Base-by-base conservation (phyloP, 2,888 invertebrate genomes). In the Abrostola triplasia region DNA sequence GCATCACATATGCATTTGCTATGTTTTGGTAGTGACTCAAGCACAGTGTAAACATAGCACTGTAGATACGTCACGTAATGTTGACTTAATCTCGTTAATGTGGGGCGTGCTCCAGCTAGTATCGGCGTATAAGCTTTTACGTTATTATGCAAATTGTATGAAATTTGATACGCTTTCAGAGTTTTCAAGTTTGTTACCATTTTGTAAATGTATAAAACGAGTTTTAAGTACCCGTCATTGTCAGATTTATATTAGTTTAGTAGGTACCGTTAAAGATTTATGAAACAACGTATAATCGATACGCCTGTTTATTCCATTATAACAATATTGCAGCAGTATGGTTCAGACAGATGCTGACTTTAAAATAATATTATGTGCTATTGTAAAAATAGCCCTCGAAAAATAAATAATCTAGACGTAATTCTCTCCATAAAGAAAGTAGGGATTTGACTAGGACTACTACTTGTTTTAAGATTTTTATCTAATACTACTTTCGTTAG, bases 81-180 rank as follows among this genome's bases (percentile, higher is more conserved):
- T 90, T 88, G 87, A 86, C 87, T 85, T 89, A 88, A 91, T 91
- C 86, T 86, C 71, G 87, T 90, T 91, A 90, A 89, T 88, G 84
- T 86, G 84, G 80, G 79, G 82, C 85, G 85, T 84, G 86, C 84
- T 84, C 81, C 79, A 78, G 84, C 85, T 82, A 83, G 85, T 88
- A 88, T 90, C 87, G 86, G 83, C 82, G 84, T 85, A 88, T 86
- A 87, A 88, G 90, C 88, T 87, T 89, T 87, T 90, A 87, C 83
- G 85, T 85, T 88, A 89, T 89, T 91, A 91, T 90, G 90, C 87
- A 91, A 90, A 92, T 90, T 88, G 24, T 47, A 24, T 47, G 86
- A 84, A 87, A 89, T 90, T 90, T 89, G 88, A 90, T 88, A 90
- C 85, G 84, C 85, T 87, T 81, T 83, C 82, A 69, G 80, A 85